These are phyloP conservation scores for Herpailurus yagouaroundi DNA, from an alignment of 2,113 vertebrate genomes.

Conservation along the genomic window DNA sequence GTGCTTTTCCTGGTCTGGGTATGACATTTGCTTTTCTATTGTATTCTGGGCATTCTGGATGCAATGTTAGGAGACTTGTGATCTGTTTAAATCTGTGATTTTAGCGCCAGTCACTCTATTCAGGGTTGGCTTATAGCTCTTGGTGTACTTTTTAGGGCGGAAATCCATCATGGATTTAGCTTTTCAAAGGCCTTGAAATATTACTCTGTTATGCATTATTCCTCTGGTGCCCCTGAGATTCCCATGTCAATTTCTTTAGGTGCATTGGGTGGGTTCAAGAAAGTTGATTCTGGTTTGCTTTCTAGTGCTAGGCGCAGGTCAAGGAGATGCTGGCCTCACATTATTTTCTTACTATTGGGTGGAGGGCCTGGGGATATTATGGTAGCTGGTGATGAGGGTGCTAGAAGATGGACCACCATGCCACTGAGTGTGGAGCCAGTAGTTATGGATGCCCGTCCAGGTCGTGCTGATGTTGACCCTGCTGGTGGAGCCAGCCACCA, in stretches of 20 bases:
- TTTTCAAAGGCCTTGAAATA: neutral
- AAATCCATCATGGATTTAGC: neutral
- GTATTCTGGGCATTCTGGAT: neutral
- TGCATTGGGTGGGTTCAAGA: neutral
- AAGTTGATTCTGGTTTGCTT: neutral
- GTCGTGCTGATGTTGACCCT: neutral
- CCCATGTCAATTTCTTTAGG: neutral
- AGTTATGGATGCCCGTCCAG: rapidly evolving
- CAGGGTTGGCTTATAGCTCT: neutral
- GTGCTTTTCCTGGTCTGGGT: neutral
- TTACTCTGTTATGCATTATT: neutral
- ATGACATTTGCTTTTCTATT: rapidly evolving
- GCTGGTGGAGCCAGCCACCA: neutral
- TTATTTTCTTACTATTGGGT: neutral
- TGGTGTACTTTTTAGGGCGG: neutral
- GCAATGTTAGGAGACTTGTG: neutral
- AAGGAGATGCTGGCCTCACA: neutral
- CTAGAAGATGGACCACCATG: neutral
- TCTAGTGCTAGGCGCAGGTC: too few species aligned
- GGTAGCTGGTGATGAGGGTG: too few species aligned
- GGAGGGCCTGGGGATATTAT: neutral
- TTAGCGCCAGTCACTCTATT: neutral
- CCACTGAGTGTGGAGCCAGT: too few species aligned
- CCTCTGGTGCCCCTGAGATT: neutral
- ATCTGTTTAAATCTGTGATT: neutral